phyloP scores from a whole-genome alignment of 2,797 vertebrate species.

The Spea hammondii region DNA sequence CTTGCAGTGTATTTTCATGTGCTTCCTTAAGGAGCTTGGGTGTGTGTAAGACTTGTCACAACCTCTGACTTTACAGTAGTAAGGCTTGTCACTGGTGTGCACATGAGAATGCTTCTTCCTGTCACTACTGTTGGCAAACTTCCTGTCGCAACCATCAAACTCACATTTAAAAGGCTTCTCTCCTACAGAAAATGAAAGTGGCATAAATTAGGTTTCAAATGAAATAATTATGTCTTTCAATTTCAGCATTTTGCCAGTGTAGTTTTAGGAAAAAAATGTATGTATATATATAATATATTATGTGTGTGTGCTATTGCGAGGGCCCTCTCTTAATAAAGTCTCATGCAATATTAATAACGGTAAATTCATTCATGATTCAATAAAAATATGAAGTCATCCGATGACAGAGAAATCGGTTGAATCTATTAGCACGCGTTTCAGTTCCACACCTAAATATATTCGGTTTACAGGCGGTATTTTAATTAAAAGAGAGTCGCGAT shows the following conservation, averaged over 20 bases:
- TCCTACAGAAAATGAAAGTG: constrained; percentile 69
- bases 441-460: background rate
- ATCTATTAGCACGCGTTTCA: too few relatives aligned
- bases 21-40: constrained; percentile 90
- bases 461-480: background rate
- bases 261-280: background rate
- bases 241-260: background rate
- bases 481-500: background rate
- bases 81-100: constrained; percentile 97
- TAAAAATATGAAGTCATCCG: too few relatives aligned
- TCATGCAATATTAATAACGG: too few relatives aligned
- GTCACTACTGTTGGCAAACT: constrained; percentile 98
- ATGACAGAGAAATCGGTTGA: too few relatives aligned
- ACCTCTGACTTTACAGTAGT: constrained; percentile 95
- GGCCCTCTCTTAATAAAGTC: too few relatives aligned
- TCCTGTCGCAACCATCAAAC: constrained; percentile 95
- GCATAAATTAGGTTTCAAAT: background rate
- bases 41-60: constrained; percentile 95
- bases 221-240: too few relatives aligned
- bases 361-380: too few relatives aligned
- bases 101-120: constrained; percentile 98
- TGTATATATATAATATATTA: too few relatives aligned
- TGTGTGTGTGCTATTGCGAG: background rate
- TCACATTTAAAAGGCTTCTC: constrained; percentile 99
- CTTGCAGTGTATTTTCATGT: constrained; percentile 98